Conservation (phyloP, 2,113 vertebrate genomes). For the Cyanocitta stelleri region DNA sequence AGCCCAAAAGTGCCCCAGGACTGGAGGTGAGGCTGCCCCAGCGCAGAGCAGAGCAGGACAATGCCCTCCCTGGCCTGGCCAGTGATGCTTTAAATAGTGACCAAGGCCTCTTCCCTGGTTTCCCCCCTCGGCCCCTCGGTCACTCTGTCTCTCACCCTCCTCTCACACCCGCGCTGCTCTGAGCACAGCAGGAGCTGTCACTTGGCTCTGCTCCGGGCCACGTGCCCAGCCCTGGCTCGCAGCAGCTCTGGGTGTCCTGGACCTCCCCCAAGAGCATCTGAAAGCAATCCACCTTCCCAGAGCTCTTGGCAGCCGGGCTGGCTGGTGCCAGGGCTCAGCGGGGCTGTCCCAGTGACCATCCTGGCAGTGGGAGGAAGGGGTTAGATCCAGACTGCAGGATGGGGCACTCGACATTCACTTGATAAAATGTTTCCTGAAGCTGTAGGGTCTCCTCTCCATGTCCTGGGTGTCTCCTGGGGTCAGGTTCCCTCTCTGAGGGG, state of each 20-base stretch:
- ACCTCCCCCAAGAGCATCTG: background rate
- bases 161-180: background rate
- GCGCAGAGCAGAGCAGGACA: background rate
- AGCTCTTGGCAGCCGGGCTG: background rate
- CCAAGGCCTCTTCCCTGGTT: rapidly evolving
- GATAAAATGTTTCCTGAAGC: background rate
- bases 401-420: background rate
- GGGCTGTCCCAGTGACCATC: background rate
- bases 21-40: background rate
- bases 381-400: background rate
- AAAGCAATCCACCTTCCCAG: background rate
- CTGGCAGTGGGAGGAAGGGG: rapidly evolving
- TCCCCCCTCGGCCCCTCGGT: background rate
- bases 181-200: background rate
- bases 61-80: background rate
- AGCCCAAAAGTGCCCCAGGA: background rate
- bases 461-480: background rate
- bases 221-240: background rate
- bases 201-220: background rate
- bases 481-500: background rate
- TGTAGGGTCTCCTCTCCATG: background rate
- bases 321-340: rapidly evolving
- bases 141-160: background rate
- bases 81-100: rapidly evolving
- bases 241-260: background rate